Evolutionary conservation across 2,113 vertebrate species (phyloP).

Genomic region (Tiliqua scincoides): DNA sequence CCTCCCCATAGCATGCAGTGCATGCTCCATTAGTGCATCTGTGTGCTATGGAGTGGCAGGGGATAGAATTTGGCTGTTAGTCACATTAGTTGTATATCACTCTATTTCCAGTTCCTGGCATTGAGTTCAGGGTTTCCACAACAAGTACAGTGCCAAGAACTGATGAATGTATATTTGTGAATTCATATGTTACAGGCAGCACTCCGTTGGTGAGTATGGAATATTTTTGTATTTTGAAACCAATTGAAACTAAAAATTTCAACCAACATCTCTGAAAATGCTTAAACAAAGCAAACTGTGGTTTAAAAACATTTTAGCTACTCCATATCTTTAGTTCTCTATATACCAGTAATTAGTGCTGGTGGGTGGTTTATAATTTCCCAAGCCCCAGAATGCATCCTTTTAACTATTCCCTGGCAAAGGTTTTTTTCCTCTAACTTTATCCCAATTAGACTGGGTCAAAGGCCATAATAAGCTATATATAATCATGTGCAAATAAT

Average conservation of each 20-base stretch:
- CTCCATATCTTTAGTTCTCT: background rate
- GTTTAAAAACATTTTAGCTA: background rate
- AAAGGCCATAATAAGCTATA: background rate
- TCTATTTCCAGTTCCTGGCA: too few species aligned
- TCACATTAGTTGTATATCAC: too few species aligned
- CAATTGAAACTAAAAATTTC: background rate
- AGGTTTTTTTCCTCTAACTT: background rate
- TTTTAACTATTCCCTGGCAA: background rate
- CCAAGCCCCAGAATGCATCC: background rate
- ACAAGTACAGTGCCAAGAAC: background rate
- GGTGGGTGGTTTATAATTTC: background rate
- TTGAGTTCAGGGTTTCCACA: too few species aligned
- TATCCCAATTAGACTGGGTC: background rate
- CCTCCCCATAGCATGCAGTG: too few species aligned
- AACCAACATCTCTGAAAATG: background rate
- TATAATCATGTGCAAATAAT: background rate
- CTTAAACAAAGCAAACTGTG: background rate
- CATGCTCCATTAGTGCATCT: too few species aligned
- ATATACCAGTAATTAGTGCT: background rate
- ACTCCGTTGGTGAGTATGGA: background rate
- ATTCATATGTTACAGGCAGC: background rate
- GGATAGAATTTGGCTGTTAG: too few species aligned
- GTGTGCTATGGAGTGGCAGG: too few species aligned
- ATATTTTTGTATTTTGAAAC: background rate
- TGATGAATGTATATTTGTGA: background rate